A percentile compares a stretch with the other conserved stretches of the same genome.
These are phyloP conservation scores for Mionectes olivaceus DNA, from an alignment of 2,797 vertebrate species.

Conservation along the genomic window DNA sequence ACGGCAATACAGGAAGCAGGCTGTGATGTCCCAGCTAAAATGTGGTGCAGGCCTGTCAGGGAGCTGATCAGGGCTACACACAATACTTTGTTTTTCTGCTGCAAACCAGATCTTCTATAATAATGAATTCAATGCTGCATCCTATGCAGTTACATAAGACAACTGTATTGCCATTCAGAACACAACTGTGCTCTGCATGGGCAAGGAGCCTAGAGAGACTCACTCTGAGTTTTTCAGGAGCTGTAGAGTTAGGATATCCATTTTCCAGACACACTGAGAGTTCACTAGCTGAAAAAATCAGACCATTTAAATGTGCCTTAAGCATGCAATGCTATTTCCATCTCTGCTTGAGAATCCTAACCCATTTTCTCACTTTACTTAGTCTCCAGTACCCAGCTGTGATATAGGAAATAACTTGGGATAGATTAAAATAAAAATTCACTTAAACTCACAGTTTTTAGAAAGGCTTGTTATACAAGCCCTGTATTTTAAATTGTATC, in stretches of 20 bases:
- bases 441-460: background rate
- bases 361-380: background rate
- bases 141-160: conserved; percentile 8
- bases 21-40: background rate
- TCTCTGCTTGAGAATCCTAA: background rate
- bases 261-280: background rate
- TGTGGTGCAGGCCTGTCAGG: background rate
- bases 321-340: background rate
- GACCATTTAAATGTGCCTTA: background rate
- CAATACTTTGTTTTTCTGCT: background rate
- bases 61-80: background rate
- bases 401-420: background rate
- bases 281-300: conserved; percentile 3
- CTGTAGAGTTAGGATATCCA: background rate
- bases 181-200: background rate
- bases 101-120: background rate
- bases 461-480: background rate
- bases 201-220: background rate
- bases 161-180: background rate
- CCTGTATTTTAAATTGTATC: background rate
- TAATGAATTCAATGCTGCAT: background rate
- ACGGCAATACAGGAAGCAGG: background rate
- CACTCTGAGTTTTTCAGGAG: background rate
- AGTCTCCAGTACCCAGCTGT: background rate
- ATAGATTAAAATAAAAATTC: background rate